phyloP scores from a whole-genome alignment of 2,113 vertebrate species.

The Fregata magnificens region DNA sequence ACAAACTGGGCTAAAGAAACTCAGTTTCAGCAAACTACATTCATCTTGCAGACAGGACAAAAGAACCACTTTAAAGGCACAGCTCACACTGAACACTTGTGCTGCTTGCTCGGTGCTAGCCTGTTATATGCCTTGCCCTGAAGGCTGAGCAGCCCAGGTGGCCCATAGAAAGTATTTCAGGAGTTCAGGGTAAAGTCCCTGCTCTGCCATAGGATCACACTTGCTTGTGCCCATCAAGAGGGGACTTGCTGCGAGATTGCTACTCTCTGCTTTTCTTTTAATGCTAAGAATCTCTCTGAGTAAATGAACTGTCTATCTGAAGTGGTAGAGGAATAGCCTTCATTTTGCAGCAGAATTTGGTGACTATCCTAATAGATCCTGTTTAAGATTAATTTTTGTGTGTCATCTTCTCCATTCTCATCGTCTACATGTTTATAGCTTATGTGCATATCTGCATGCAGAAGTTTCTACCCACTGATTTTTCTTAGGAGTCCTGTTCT shows the following conservation, averaged over 20 bases:
- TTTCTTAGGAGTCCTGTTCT: background rate
- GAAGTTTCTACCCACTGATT: background rate
- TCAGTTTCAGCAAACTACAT: slow-evolving; percentile 5
- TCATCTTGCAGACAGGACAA: slow-evolving; percentile 51
- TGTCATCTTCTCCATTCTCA: background rate
- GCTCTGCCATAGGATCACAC: background rate
- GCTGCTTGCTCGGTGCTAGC: background rate
- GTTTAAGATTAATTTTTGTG: background rate
- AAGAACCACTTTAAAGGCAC: slow-evolving; percentile 3
- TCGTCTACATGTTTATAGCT: background rate
- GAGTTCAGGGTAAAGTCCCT: background rate
- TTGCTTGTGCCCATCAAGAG: background rate
- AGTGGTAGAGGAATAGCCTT: background rate
- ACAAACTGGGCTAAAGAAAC: background rate
- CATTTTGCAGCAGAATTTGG: background rate
- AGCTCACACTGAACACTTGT: background rate
- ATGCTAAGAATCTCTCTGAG: background rate
- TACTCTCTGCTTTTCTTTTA: background rate
- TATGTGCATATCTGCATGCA: background rate
- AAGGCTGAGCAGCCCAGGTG: background rate
- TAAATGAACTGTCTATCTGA: background rate
- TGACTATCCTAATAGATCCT: background rate
- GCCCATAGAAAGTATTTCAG: background rate
- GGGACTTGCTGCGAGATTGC: background rate
- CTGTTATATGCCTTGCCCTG: background rate